A percentile compares a stretch with the other conserved stretches of the same genome.
phyloP scores from a whole-genome alignment of 2,797 vertebrate species.

The Rhodeus uyekii region DNA sequence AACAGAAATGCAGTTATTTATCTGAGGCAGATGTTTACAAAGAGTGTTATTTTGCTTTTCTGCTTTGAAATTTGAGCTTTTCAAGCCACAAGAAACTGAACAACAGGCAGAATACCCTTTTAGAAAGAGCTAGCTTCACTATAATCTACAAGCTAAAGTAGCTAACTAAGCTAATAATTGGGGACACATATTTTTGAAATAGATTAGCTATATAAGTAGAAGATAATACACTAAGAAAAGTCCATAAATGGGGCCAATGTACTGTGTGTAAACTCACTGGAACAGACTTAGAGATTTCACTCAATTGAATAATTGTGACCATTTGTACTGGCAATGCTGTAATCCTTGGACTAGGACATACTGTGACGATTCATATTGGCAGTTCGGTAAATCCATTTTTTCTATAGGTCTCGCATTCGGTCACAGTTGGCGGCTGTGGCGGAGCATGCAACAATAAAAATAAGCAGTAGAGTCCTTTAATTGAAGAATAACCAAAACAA shows the following conservation, averaged over 20 bases:
- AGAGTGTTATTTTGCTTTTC: slow-evolving; percentile 25
- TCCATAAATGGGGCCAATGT: background rate
- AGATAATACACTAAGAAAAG: background rate
- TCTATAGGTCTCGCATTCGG: too few species aligned
- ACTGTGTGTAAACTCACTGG: too few species aligned
- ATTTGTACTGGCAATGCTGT: too few species aligned
- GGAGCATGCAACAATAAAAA: too few species aligned
- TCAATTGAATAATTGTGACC: too few species aligned
- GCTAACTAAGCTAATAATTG: background rate
- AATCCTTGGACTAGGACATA: too few species aligned
- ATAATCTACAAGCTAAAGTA: background rate
- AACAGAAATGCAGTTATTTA: slow-evolving; percentile 31
- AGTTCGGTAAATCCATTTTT: too few species aligned
- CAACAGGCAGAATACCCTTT: background rate
- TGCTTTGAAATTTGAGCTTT: slow-evolving; percentile 2
- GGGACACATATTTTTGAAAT: background rate
- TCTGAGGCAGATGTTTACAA: slow-evolving; percentile 24
- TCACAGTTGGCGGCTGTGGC: too few species aligned
- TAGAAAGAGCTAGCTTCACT: background rate
- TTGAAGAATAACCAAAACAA: too few species aligned
- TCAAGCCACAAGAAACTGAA: background rate
- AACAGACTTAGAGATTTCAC: too few species aligned
- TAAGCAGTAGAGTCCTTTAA: too few species aligned
- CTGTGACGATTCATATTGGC: too few species aligned
- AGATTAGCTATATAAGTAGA: background rate